Conservation (phyloP, 2,113 vertebrate genomes). For the Otis tarda region DNA sequence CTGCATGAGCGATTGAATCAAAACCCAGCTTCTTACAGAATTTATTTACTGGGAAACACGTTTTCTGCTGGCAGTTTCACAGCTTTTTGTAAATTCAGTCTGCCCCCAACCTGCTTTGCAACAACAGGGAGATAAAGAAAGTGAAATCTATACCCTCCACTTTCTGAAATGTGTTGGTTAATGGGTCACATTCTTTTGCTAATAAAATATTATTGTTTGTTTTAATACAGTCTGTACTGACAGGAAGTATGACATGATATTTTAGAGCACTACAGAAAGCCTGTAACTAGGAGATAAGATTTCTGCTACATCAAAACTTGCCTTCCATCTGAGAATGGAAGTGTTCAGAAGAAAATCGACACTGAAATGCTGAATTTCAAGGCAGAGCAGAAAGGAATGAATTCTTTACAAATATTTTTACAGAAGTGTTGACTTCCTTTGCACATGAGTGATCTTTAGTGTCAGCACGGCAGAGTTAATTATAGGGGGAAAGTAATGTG, state of each 20-base stretch:
- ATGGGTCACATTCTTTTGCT: not conserved
- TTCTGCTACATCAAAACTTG: not conserved
- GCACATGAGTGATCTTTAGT: not conserved
- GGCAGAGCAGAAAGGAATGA: not conserved
- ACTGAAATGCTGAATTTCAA: not conserved
- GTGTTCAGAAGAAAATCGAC: not conserved
- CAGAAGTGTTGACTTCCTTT: not conserved
- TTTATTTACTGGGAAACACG: not conserved
- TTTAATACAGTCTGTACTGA: not conserved
- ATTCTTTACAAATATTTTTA: not conserved
- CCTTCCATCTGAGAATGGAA: not conserved
- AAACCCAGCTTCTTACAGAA: fast-evolving
- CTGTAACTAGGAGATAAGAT: not conserved
- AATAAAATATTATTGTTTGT: not conserved
- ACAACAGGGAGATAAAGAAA: not conserved
- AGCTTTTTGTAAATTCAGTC: not conserved
- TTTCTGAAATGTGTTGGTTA: not conserved
- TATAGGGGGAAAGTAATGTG: not conserved
- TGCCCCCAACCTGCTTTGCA: not conserved
- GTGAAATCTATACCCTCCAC: not conserved
- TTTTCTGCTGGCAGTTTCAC: not conserved
- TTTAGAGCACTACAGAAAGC: not conserved
- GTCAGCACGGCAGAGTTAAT: not conserved
- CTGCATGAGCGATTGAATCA: not conserved
- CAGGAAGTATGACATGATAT: not conserved